Evolutionary conservation across 2,113 vertebrate genomes (phyloP), one percentile per base, ranked within the genome.

Genomic region (Callaeas wilsoni): DNA sequence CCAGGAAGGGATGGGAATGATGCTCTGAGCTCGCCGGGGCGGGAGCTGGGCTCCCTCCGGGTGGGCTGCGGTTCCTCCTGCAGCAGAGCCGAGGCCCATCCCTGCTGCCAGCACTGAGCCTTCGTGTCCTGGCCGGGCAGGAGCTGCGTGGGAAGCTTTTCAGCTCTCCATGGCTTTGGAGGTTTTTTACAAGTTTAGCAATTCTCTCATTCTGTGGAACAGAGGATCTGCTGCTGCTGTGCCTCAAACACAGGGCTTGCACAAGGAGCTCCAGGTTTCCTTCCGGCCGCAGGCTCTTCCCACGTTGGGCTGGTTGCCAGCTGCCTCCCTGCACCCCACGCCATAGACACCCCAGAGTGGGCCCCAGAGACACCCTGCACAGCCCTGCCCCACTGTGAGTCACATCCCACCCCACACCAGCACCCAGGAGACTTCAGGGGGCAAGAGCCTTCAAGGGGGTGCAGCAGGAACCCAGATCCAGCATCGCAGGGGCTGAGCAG

Each of bases 81-180:
- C n/a, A 11, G 46, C 55, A 52, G 67, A 42, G 37, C 67, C 16
- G 3, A n/a, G 6, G 33, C 57, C 65, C 35, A 9, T 9, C 37
- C 46, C 68, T 1, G 9, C n/a, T 65, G 69, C 49, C 59, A 39
- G 82, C 57, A 2, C 79, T 2, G 32, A 68, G n/a, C 52, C 56
- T 3, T 21, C 2, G 32, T 7, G 46, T 21, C 32, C 49, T 15
- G 56, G 21, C 68, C 32, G n/a, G n/a, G 41, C 17, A 17, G 26
- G 33, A 27, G 33, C 68, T 55, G 68, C 14, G 2, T 4, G 49
- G 57, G 17, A 14, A 10, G 13, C 4, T 0, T 12, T 6, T 4
- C 59, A 9, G 4, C 0, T 14, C 35, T 21, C 71, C 0, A 0
- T 35, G 35, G 1, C 44, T 19, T 5, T 3, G 33, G 37, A 27